phyloP scores from a whole-genome alignment of 2,113 vertebrate genomes.

The Labeo catla region DNA sequence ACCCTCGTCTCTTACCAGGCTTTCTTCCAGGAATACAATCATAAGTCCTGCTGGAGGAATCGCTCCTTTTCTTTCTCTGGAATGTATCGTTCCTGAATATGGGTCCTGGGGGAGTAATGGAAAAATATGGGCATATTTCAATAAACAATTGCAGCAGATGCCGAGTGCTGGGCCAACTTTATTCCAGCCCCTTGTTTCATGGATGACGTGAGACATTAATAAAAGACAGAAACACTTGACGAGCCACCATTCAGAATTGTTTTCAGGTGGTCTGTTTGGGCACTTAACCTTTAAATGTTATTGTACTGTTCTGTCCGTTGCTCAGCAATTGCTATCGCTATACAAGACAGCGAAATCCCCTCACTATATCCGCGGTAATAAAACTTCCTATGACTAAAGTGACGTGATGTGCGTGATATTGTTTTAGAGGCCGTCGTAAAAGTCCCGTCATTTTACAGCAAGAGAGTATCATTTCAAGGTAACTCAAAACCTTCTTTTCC shows the following conservation, averaged over 20 bases:
- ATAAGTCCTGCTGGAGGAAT: conserved; percentile 57
- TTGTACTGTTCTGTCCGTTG: conserved; percentile 43
- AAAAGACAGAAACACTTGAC: conserved; percentile 55
- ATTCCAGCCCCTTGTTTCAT: conserved; percentile 58
- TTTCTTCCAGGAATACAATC: conserved; percentile 56
- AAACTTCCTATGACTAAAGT: not conserved
- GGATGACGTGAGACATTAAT: conserved; percentile 63
- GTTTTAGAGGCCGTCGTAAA: conserved; percentile 3
- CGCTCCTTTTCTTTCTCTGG: conserved; percentile 54
- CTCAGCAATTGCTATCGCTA: conserved; percentile 42
- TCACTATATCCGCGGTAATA: not conserved
- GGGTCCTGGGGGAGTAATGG: conserved; percentile 55
- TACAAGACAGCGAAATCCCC: conserved; percentile 34
- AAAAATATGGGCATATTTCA: conserved; percentile 62
- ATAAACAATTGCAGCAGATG: conserved; percentile 64
- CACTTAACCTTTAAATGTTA: conserved; percentile 33
- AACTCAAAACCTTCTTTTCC: not conserved
- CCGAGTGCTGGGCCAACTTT: conserved; percentile 43
- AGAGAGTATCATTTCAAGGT: conserved; percentile 14
- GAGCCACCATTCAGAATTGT: conserved; percentile 49
- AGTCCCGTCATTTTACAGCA: not conserved
- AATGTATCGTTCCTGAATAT: conserved; percentile 61
- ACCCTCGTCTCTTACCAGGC: conserved; percentile 48
- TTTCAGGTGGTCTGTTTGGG: conserved; percentile 53
- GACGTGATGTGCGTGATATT: conserved; percentile 31